Evolutionary conservation across 2,888 invertebrate genomes (phyloP), one percentile per base, ranked within the genome.

Genomic region (Tenthredo scrophulariae): DNA sequence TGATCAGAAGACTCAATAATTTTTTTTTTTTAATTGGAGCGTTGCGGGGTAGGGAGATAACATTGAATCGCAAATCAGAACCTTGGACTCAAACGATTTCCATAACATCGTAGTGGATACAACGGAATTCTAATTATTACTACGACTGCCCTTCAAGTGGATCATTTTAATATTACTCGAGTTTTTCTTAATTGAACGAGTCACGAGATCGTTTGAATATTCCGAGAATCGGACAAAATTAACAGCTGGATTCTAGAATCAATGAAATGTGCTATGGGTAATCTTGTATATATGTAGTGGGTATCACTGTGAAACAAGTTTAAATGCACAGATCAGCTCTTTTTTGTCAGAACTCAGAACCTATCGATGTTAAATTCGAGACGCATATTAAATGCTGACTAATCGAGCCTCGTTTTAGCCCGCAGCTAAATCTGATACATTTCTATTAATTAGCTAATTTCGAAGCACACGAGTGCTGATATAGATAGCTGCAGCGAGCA

Each of bases 51-150:
- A 43, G n/a, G 4, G 40, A 43, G 2, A 74, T 74, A 74, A 37
- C 43, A 40, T 74, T 74, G 26, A n/a, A 40, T 74, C 7, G n/a
- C 40, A 9, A 74, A 43, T 22, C 26, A 40, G 72, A 43, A 74
- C 72, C 72, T 74, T 74, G 72, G 72, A 74, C 72, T 74, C 72
- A n/a, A 74, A 74, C 26, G 22, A 74, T 74, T 74, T 43, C 22
- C 43, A 74, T 74, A 74, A 40, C 22, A 74, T 74, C 72, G 72
- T 74, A 74, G 40, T 74, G 22, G 72, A 13, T 43, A 74, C 40
- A 22, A 33, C 26, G 33, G 33, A 67, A 67, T 67, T 74, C n/a
- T 22, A 22, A 43, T 40, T 26, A 74, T 74, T 9, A 22, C 43
- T 67, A 22, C 33, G 9, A 40, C 6, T 22, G 43, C 29, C 10